Evolutionary conservation across 2,888 invertebrate species (phyloP).

Genomic region (Trilocha varians): DNA sequence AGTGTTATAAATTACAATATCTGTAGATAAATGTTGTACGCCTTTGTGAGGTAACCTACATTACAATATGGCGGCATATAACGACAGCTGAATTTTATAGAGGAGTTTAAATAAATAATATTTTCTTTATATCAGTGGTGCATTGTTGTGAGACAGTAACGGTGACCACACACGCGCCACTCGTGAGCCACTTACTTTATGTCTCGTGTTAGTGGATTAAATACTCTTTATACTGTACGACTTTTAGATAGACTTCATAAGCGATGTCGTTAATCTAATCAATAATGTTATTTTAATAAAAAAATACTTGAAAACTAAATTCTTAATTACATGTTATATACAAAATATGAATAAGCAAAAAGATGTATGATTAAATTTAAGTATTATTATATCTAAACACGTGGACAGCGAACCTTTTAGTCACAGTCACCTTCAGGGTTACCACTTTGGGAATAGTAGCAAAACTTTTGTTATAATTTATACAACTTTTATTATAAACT

Average conservation of each 20-base stretch:
- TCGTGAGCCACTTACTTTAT: conserved; percentile 33
- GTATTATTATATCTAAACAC: too few species aligned
- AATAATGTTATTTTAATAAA: too few species aligned
- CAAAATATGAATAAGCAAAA: too few species aligned
- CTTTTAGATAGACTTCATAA: conserved; percentile 6
- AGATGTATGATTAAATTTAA: too few species aligned
- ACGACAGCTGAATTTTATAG: conserved; percentile 55
- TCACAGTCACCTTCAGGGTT: too few species aligned
- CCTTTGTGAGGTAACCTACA: conserved; percentile 36
- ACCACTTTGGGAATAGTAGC: too few species aligned
- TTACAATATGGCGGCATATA: conserved; percentile 51
- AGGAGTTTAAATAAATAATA: conserved; percentile 68
- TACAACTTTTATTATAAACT: too few species aligned
- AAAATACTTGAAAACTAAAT: too few species aligned
- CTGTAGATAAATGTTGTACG: conserved; percentile 33
- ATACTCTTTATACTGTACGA: conserved; percentile 40
- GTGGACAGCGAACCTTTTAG: too few species aligned
- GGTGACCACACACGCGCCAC: conserved; percentile 65
- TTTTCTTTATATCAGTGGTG: conserved; percentile 70
- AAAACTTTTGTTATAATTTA: too few species aligned
- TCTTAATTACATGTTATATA: too few species aligned
- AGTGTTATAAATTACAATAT: conserved; percentile 36
- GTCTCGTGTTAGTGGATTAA: conserved; percentile 30
- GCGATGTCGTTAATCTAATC: too few species aligned
- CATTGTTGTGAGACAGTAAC: conserved; percentile 63